Conservation (phyloP, 2,113 vertebrate genomes). For the Bubo bubo region DNA sequence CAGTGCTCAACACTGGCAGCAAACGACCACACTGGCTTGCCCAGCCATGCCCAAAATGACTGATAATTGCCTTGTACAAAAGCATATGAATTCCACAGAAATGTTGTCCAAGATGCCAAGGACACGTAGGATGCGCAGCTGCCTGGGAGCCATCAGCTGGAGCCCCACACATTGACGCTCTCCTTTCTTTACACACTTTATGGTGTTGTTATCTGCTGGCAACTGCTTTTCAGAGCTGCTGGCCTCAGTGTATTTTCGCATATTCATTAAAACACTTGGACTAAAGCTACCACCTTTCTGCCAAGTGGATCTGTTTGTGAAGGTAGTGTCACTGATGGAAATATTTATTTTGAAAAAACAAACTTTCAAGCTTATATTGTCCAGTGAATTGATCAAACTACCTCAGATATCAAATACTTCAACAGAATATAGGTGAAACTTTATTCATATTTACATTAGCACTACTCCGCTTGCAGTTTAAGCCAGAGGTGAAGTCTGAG, state of each 20-base stretch:
- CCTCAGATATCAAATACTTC: background rate
- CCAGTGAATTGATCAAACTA: background rate
- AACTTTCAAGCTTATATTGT: background rate
- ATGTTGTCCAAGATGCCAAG: accelerated
- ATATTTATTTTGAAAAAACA: background rate
- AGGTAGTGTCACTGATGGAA: background rate
- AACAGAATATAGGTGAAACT: background rate
- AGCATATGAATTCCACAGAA: background rate
- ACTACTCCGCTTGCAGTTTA: background rate
- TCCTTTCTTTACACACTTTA: background rate
- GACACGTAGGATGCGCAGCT: background rate
- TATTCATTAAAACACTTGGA: constrained; percentile 28
- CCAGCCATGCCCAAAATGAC: background rate
- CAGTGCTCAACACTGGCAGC: background rate
- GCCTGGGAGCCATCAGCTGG: background rate
- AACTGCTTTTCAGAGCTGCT: background rate
- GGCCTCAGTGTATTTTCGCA: background rate
- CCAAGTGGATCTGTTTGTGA: background rate
- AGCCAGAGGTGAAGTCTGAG: background rate
- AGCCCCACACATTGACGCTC: accelerated
- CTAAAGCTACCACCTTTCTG: background rate
- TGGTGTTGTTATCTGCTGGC: background rate
- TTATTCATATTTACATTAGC: background rate
- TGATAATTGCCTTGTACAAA: background rate
- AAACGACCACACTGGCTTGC: background rate